Percentiles rank a stretch among this genome's conserved stretches.
These are phyloP conservation scores for Artibeus lituratus DNA, from an alignment of 2,797 vertebrate genomes.

Conservation along the genomic window DNA sequence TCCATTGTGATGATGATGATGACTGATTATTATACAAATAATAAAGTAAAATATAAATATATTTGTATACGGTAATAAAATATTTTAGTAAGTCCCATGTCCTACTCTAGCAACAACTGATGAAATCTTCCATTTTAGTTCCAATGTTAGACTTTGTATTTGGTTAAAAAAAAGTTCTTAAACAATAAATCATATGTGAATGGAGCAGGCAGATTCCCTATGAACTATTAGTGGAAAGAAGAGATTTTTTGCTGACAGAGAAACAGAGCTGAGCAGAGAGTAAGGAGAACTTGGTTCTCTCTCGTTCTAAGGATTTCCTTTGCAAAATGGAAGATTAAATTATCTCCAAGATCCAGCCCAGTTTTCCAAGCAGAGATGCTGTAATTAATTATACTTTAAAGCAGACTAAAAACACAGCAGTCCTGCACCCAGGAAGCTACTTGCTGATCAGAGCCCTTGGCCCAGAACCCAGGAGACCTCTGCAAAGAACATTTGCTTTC, in stretches of 20 bases:
- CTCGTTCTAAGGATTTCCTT: slow-evolving; percentile 4
- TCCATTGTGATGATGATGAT: not conserved
- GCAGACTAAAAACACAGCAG: not conserved
- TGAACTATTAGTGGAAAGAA: not conserved
- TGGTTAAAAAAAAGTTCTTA: not conserved
- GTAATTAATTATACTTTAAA: not conserved
- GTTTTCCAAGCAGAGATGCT: not conserved
- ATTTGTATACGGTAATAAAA: not conserved
- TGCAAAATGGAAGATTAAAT: not conserved
- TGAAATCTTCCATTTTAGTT: not conserved
- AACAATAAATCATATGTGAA: not conserved
- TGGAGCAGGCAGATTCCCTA: not conserved
- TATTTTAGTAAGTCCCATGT: not conserved
- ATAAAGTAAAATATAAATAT: slow-evolving; percentile 3
- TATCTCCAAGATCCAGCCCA: not conserved
- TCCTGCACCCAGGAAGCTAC: not conserved
- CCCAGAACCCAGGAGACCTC: not conserved
- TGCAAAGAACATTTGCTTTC: not conserved
- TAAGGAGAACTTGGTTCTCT: not conserved
- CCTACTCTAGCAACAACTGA: not conserved
- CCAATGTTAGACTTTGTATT: not conserved
- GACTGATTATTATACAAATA: not conserved
- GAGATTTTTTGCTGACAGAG: not conserved
- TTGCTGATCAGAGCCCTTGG: not conserved
- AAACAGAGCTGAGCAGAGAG: not conserved